phyloP scores from a whole-genome alignment of 2,797 vertebrate species.

The Catharus ustulatus region DNA sequence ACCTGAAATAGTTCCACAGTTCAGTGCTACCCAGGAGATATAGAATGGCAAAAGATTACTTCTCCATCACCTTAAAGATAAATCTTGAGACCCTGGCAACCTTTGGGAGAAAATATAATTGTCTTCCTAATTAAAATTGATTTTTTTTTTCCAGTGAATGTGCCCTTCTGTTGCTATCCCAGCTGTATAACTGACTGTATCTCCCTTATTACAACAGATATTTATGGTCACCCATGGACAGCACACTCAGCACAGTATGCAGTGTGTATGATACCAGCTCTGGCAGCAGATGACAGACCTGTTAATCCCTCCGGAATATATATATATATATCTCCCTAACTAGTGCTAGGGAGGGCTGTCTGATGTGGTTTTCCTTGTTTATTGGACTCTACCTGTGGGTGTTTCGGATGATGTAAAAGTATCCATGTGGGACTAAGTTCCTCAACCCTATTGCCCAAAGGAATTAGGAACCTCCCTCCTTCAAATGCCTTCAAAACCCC shows the following conservation, averaged over 20 bases:
- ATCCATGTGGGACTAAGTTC: not conserved
- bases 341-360: not conserved
- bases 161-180: slow-evolving; percentile 59
- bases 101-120: slow-evolving; percentile 72
- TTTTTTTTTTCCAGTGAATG: slow-evolving; percentile 68
- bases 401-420: not conserved
- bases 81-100: slow-evolving; percentile 69
- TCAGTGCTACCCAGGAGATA: slow-evolving; percentile 18
- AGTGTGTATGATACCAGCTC: not conserved
- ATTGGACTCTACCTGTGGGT: not conserved
- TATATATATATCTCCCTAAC: not conserved
- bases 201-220: slow-evolving; percentile 57
- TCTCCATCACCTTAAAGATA: slow-evolving; percentile 70
- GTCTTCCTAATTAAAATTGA: slow-evolving; percentile 78
- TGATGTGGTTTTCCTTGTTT: not conserved
- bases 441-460: not conserved
- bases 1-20: slow-evolving; percentile 55
- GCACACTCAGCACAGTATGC: slow-evolving; percentile 26
- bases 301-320: slow-evolving; percentile 19
- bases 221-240: slow-evolving; percentile 59
- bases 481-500: not conserved
- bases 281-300: slow-evolving; percentile 4
- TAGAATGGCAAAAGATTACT: slow-evolving; percentile 56
- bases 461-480: not conserved
- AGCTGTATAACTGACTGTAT: slow-evolving; percentile 45